Base-by-base conservation (phyloP, 2,888 invertebrate species). In the Lepetodrilus schrolli region DNA sequence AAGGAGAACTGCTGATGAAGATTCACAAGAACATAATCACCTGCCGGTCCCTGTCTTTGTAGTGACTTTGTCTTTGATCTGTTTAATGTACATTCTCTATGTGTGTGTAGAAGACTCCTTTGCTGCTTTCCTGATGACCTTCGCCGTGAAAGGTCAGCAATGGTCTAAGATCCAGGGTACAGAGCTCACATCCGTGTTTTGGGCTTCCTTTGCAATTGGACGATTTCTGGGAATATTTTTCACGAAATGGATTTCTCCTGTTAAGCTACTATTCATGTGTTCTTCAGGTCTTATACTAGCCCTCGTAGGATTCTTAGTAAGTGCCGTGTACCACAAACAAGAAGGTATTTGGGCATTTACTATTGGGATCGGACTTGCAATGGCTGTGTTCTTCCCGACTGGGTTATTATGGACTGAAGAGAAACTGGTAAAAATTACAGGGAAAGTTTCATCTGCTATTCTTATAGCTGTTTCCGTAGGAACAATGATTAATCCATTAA, bases 311-410 rank as follows among this genome's bases (percentile, higher is more conserved):
- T 58, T 72, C 43, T 17, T 75, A 7, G 17, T 74, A 10, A 66
- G 66, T 68, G 50, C 78, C 82, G 7, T 75, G 85, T 34, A 78
- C 87, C 13, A 71, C 81, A 13, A 72, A 7, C 10, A 4, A 10
- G 10, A 38, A 4, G 74, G 73, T 10, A 49, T 76, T 4, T 90
- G 89, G 88, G 70, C 88, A 7, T 86, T 87, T 5, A 82, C 89
- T 10, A 84, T 84, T 5, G 49, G 88, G 1, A 78, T 90, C 5
- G 91, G 90, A 0, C 72, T 88, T 10, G 88, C 90, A 3, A 83
- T 91, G 82, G 87, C 90, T 0, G 88, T 90, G 4, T 87, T 91
- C 8, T 90, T 91, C 73, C 90, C 91, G 4, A 84, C 90, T 3
- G 87, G 88, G 4, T 84, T 91, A 37, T 81, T 88, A 3, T 91